A percentile compares a stretch with the other conserved stretches of the same genome.
phyloP scores from a whole-genome alignment of 2,113 vertebrate species.

The Cynocephalus volans region DNA sequence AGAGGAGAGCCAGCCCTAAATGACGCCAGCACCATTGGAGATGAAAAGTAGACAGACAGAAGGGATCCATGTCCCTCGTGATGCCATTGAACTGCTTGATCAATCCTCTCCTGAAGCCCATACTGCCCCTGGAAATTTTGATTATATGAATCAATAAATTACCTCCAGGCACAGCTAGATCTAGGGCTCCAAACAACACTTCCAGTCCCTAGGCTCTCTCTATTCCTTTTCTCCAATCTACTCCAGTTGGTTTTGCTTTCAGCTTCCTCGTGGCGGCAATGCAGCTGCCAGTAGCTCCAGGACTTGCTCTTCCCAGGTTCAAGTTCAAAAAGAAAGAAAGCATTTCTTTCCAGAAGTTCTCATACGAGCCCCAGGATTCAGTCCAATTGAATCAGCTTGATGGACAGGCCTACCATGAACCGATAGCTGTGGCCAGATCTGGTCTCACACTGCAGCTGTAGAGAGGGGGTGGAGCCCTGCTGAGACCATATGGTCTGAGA shows the following conservation, averaged over 20 bases:
- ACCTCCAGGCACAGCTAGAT: neutral
- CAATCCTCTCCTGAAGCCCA: neutral
- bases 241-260: neutral
- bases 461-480: rapidly evolving
- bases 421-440: neutral
- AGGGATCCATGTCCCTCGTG: neutral
- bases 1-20: neutral
- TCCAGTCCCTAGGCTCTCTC: neutral
- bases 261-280: neutral
- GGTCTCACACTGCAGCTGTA: neutral
- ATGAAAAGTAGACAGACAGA: neutral
- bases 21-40: neutral
- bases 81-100: neutral
- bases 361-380: neutral
- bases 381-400: neutral
- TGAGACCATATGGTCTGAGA: neutral
- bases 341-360: neutral
- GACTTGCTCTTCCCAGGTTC: neutral
- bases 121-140: neutral
- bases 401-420: no score
- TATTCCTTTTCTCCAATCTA: neutral
- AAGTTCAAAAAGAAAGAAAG: constrained; percentile 4
- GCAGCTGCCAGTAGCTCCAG: neutral
- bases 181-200: neutral
- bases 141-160: neutral